phyloP scores from a whole-genome alignment of 2,113 vertebrate species.

The Clarias gariepinus region DNA sequence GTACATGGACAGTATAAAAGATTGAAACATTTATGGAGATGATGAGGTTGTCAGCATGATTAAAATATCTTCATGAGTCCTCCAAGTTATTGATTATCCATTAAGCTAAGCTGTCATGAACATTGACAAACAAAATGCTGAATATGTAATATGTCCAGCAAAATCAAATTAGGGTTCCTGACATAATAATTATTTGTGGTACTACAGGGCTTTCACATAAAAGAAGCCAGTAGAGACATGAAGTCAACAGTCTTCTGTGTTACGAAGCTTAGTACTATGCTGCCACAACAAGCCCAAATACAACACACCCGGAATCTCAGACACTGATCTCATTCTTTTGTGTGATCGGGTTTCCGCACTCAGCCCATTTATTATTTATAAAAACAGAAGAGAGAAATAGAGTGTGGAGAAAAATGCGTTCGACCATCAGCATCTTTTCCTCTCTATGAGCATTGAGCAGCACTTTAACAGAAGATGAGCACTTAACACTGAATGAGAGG shows the following conservation, averaged over 20 bases:
- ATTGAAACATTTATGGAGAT: background rate
- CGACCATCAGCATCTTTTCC: background rate
- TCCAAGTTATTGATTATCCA: conserved; percentile 14
- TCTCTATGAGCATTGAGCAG: background rate
- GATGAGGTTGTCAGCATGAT: background rate
- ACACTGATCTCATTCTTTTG: conserved; percentile 50
- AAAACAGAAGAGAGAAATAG: conserved; percentile 15
- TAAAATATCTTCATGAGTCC: background rate
- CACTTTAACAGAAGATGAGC: conserved; percentile 14
- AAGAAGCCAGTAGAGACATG: conserved; percentile 8
- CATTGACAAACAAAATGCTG: conserved; percentile 16
- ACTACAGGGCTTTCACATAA: background rate
- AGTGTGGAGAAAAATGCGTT: background rate
- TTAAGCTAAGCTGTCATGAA: conserved; percentile 5
- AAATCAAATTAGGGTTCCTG: background rate
- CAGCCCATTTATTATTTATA: conserved; percentile 53
- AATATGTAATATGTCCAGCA: background rate
- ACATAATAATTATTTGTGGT: background rate
- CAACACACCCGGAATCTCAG: conserved; percentile 31
- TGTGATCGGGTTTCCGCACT: conserved; percentile 38
- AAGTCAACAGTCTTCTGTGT: background rate
- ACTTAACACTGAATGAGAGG: conserved; percentile 10
- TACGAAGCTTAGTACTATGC: background rate
- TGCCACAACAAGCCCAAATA: conserved; percentile 17
- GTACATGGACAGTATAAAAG: background rate